These are phyloP conservation scores for Ptychodera flava DNA, from an alignment of 35 echinoderm and acorn worm genomes.

Conservation along the genomic window DNA sequence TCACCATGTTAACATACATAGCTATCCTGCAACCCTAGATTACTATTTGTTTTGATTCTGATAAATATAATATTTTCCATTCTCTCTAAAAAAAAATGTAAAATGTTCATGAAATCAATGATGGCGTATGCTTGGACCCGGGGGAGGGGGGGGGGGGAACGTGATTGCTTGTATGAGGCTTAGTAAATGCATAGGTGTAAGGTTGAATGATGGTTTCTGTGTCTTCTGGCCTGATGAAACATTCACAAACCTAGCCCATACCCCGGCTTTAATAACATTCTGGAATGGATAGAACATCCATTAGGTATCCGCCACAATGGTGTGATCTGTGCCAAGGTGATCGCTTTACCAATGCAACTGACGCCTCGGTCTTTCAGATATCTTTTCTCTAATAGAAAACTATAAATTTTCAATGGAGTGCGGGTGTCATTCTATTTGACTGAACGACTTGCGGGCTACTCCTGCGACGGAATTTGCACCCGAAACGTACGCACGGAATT, in stretches of 20 bases:
- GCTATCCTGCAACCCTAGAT: no score
- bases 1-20: no score
- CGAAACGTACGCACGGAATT: no score
- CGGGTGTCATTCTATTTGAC: background rate
- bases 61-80: no score
- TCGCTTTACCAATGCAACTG: background rate
- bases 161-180: no score
- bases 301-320: background rate
- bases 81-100: no score
- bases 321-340: background rate
- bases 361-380: background rate
- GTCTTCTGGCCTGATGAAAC: background rate
- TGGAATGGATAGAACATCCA: background rate
- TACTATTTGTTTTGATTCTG: no score
- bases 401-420: conserved; percentile 2
- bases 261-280: background rate
- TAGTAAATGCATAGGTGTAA: no score
- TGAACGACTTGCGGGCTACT: background rate
- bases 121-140: no score
- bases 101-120: no score
- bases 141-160: no score
- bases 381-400: background rate
- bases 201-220: background rate
- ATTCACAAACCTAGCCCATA: background rate
- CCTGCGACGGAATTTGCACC: background rate